These are phyloP conservation scores for Coptotermes formosanus DNA, from an alignment of 1,140 invertebrate species.

Conservation along the genomic window DNA sequence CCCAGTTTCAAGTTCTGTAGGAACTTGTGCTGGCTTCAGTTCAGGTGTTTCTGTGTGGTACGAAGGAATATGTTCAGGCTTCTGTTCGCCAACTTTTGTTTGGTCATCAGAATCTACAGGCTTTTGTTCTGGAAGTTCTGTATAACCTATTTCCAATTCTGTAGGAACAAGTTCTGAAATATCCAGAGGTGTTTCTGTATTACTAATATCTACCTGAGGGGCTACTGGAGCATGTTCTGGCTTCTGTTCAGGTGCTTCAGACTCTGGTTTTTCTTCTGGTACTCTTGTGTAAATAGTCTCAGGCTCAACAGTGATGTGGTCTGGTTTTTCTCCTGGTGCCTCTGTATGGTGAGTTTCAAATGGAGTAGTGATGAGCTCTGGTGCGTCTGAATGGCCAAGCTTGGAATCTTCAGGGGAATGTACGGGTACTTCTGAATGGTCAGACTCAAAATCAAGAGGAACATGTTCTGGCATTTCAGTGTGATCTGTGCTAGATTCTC, in stretches of 20 bases:
- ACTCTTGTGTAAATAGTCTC: slow-evolving; percentile 33
- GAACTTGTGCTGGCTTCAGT: slow-evolving; percentile 25
- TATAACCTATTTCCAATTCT: slow-evolving; percentile 17
- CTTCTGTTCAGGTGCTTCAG: slow-evolving; percentile 37
- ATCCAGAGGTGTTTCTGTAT: neutral
- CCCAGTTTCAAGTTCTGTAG: neutral
- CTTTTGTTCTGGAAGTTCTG: slow-evolving; percentile 25
- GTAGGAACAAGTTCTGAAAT: slow-evolving; percentile 18
- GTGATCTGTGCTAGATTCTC: neutral
- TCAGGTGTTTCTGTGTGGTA: neutral
- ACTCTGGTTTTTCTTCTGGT: slow-evolving; percentile 25
- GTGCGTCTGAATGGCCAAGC: neutral
- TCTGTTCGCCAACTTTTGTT: slow-evolving; percentile 27
- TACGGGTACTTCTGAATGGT: neutral
- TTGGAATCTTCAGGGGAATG: neutral
- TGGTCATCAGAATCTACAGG: neutral
- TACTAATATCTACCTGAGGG: slow-evolving; percentile 7
- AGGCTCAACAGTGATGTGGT: neutral
- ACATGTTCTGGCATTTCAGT: neutral
- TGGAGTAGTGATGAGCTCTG: neutral
- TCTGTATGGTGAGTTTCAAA: slow-evolving; percentile 20
- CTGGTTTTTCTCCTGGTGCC: neutral
- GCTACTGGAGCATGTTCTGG: slow-evolving; percentile 33
- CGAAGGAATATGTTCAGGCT: slow-evolving; percentile 23
- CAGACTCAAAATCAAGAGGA: neutral